phyloP scores from a whole-genome alignment of 2,113 vertebrate species.

The Siphamia tubifer region DNA sequence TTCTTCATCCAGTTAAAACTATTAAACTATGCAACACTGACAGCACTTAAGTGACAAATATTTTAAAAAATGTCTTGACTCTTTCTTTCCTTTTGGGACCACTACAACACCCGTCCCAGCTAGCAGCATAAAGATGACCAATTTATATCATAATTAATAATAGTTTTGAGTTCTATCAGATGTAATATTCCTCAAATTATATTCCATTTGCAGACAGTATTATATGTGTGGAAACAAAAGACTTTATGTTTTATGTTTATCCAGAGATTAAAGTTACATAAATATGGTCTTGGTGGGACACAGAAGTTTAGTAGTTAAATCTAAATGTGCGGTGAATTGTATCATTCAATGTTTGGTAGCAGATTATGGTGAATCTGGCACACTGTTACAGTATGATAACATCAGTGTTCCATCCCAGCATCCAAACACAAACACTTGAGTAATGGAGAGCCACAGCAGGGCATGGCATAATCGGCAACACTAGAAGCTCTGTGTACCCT shows the following conservation, averaged over 20 bases:
- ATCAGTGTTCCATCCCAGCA: slow-evolving; percentile 36
- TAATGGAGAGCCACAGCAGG: slow-evolving; percentile 60
- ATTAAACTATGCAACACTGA: too few relatives aligned
- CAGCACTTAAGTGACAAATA: too few relatives aligned
- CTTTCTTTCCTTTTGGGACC: too few relatives aligned
- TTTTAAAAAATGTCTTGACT: too few relatives aligned
- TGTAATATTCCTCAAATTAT: too few relatives aligned
- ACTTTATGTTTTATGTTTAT: too few relatives aligned
- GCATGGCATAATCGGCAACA: slow-evolving; percentile 50
- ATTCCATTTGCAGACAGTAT: not conserved
- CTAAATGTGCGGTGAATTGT: not conserved
- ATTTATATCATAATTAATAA: too few relatives aligned
- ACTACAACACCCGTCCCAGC: too few relatives aligned
- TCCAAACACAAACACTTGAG: slow-evolving; percentile 69
- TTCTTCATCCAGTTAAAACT: too few relatives aligned
- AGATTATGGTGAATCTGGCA: slow-evolving; percentile 8
- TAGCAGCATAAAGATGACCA: too few relatives aligned
- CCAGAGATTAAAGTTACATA: not conserved
- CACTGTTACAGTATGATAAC: slow-evolving; percentile 41
- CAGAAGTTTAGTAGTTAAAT: not conserved
- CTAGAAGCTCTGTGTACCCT: slow-evolving; percentile 53
- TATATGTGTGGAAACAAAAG: too few relatives aligned
- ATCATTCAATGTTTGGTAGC: not conserved
- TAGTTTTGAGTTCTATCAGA: too few relatives aligned
- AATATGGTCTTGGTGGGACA: not conserved